Base-by-base conservation (phyloP, 2,888 invertebrate species). In the Chymomyza caudatula region DNA sequence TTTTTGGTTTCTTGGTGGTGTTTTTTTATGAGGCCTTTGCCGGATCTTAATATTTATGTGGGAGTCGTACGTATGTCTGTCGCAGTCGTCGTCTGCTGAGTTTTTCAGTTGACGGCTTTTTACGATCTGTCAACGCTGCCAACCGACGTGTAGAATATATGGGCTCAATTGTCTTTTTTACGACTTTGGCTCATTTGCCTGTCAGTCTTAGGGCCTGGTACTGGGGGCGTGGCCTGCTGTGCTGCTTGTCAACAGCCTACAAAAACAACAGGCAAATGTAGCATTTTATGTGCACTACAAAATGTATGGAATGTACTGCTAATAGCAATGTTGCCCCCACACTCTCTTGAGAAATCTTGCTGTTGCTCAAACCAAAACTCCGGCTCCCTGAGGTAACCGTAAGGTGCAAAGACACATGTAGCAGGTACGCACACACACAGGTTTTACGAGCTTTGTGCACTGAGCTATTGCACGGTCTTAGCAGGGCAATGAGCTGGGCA, bases 91-190 rank as follows among this genome's bases (percentile, higher is more conserved):
- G 58, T 64, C 65, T 65, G 59, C 20, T 15, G 65, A 56, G 60
- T 60, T 74, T 73, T 80, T 80, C 84, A 80, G 78, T 80, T 86
- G 80, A 80, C 86, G 86, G 81, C 86, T 78, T 86, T 85, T 85
- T 85, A 85, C 83, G 85, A 85, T 86, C 85, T 87, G 85, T 79
- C 86, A 85, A 87, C 80, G 80, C 86, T 64, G 75, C 65, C 86
- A 78, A 37, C 56, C 49, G 52, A 72, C 78, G 85, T 80, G 78
- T 86, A 68, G 80, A 84, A 86, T 83, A 83, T 83, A 86, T 86
- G 82, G 73, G 79, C 85, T 86, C 82, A 83, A 83, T 83, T 83
- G 86, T 86, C 85, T 86, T 86, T 86, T 86, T 83, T 82, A 81
- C 80, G 80, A 81, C 80, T 78, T 68, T 78, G 84, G 85, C 80